Percentiles rank a stretch among this genome's conserved stretches.
These are phyloP conservation scores for Matsumyia berberina DNA, from an alignment of 2,888 invertebrate species.

Conservation along the genomic window DNA sequence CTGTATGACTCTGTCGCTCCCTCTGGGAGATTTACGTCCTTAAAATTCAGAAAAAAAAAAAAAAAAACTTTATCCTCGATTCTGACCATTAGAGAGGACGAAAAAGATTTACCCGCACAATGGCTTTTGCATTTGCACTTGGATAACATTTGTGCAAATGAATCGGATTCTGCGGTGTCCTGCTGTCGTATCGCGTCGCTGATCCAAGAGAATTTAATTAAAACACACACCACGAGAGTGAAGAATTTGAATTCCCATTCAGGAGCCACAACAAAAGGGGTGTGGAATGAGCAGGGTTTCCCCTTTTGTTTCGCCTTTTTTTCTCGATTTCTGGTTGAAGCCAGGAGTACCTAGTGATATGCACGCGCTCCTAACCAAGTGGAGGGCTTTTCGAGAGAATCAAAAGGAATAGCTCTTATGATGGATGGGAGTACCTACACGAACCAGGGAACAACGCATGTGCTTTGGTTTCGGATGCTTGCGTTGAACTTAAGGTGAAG, in stretches of 20 bases:
- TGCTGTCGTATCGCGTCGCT: conserved; percentile 14
- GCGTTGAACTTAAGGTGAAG: not conserved
- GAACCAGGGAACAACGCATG: not conserved
- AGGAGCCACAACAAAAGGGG: not conserved
- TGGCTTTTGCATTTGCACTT: conserved; percentile 38
- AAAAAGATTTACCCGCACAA: conserved; percentile 35
- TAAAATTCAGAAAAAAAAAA: conserved; percentile 45
- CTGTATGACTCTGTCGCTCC: not conserved
- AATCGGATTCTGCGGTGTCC: conserved; percentile 18
- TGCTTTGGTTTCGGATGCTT: conserved; percentile 8
- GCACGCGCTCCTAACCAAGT: conserved; percentile 5
- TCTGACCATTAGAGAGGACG: conserved; percentile 27
- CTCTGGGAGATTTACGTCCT: conserved; percentile 40
- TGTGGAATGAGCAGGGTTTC: not conserved
- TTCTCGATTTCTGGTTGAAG: not conserved
- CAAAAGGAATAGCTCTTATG: conserved; percentile 25
- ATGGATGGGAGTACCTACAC: conserved; percentile 13
- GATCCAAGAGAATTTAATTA: conserved; percentile 29
- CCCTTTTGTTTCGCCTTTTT: not conserved
- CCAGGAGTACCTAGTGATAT: not conserved
- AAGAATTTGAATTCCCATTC: not conserved
- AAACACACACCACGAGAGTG: not conserved
- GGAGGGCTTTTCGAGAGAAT: conserved; percentile 2
- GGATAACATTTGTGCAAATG: conserved; percentile 38
- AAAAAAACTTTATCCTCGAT: conserved; percentile 30